Evolutionary conservation across 2,888 invertebrate genomes (phyloP).

Genomic region (Leucophenga montana): DNA sequence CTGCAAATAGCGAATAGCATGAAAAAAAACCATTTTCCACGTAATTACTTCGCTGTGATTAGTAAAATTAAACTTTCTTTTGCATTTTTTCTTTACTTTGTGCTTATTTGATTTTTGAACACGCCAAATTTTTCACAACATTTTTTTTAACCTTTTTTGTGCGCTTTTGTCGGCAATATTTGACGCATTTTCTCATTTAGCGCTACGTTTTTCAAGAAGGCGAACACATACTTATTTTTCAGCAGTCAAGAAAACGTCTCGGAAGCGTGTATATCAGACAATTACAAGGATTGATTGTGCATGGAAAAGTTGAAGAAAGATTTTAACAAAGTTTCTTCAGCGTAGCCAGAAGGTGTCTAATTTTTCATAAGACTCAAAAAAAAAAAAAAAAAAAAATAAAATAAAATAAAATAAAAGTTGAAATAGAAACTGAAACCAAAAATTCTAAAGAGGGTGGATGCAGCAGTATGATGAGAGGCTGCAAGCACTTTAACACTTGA

Average conservation of each 20-base stretch:
- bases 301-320: slow-evolving; percentile 65
- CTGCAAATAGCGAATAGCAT: slow-evolving; percentile 27
- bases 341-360: slow-evolving; percentile 67
- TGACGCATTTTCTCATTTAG: slow-evolving; percentile 62
- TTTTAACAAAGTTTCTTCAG: slow-evolving; percentile 39
- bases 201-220: slow-evolving; percentile 70
- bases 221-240: slow-evolving; percentile 50
- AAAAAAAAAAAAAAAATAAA: slow-evolving; percentile 31
- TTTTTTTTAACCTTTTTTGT: slow-evolving; percentile 44
- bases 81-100: slow-evolving; percentile 51
- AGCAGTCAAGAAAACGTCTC: slow-evolving; percentile 38
- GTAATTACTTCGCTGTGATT: slow-evolving; percentile 73
- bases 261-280: slow-evolving; percentile 64
- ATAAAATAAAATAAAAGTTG: slow-evolving; percentile 43
- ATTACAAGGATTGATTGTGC: slow-evolving; percentile 73
- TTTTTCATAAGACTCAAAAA: slow-evolving; percentile 65
- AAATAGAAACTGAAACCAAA: slow-evolving; percentile 25
- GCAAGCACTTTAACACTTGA: slow-evolving; percentile 69
- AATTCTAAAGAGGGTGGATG: slow-evolving; percentile 25
- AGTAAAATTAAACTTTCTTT: slow-evolving; percentile 72
- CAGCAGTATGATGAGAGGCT: slow-evolving; percentile 35
- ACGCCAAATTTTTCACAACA: slow-evolving; percentile 27
- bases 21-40: slow-evolving; percentile 71
- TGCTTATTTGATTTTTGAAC: slow-evolving; percentile 53
- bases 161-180: slow-evolving; percentile 37